Conservation (phyloP, 2,888 invertebrate species). For the Idaea straminata region DNA sequence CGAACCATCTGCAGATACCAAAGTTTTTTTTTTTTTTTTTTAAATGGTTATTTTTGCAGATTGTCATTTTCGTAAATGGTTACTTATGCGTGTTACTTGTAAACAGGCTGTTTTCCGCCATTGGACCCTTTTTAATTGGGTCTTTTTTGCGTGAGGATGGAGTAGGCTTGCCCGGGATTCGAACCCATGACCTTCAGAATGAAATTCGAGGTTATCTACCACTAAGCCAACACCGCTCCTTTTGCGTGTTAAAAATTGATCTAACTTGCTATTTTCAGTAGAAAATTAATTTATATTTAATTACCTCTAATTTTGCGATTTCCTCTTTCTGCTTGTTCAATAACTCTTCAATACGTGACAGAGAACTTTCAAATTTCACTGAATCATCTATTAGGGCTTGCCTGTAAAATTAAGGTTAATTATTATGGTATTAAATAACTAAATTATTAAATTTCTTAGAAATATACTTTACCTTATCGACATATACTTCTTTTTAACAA, state of each 20-base stretch:
- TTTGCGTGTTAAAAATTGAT: neutral
- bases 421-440: neutral
- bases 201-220: no score
- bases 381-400: slow-evolving; percentile 85
- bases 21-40: no score
- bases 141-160: no score
- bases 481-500: slow-evolving; percentile 87
- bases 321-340: slow-evolving; percentile 85
- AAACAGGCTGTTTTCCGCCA: no score
- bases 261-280: neutral
- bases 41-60: no score
- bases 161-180: no score
- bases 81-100: neutral
- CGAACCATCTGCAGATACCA: slow-evolving; percentile 78
- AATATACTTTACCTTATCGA: slow-evolving; percentile 79
- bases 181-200: no score
- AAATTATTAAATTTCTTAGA: neutral
- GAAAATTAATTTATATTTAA: neutral
- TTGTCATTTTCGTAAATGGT: no score
- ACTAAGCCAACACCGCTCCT: no score
- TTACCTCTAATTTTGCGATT: slow-evolving; percentile 86
- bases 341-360: slow-evolving; percentile 84
- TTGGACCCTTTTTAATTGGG: no score
- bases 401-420: slow-evolving; percentile 37
- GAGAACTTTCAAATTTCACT: slow-evolving; percentile 86